Percentiles rank a stretch among this genome's conserved stretches.
phyloP scores from a whole-genome alignment of 35 echinoderm and acorn worm species.

The Acanthaster planci region DNA sequence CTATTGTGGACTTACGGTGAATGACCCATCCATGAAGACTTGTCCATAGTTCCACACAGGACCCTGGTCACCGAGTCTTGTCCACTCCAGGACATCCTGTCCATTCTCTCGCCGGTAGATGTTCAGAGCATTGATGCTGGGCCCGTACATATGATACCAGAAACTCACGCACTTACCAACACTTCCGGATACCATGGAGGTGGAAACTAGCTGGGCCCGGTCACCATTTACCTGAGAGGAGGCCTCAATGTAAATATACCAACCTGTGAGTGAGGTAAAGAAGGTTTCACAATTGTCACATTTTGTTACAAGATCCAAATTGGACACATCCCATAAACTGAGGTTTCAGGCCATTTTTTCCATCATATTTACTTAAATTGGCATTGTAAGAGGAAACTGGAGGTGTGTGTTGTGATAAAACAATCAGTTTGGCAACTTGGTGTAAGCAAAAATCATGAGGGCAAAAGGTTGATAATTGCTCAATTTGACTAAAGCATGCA shows the following conservation, averaged over 20 bases:
- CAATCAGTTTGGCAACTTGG: too few species aligned
- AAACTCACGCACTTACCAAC: constrained; percentile 68
- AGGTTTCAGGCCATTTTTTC: too few species aligned
- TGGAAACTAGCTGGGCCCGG: constrained; percentile 52
- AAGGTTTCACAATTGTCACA: too few species aligned
- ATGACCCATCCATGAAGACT: constrained; percentile 55
- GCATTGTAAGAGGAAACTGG: too few species aligned
- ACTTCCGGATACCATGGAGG: constrained; percentile 25
- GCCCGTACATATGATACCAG: constrained; percentile 95
- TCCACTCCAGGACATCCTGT: constrained; percentile 50
- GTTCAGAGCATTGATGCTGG: constrained; percentile 58
- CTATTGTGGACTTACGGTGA: constrained; percentile 47
- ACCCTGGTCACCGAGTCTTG: constrained; percentile 76
- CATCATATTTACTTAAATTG: too few species aligned
- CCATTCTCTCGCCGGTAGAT: constrained; percentile 42
- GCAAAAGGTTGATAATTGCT: too few species aligned
- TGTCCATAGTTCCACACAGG: constrained; percentile 71
- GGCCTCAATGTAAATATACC: constrained; percentile 74
- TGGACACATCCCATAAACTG: too few species aligned
- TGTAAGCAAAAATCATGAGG: too few species aligned
- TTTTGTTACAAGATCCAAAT: too few species aligned
- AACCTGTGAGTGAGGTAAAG: constrained; percentile 30
- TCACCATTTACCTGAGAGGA: constrained; percentile 22
- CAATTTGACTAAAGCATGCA: too few species aligned
- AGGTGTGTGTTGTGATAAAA: too few species aligned